A percentile compares a stretch with the other conserved stretches of the same genome.
phyloP scores from a whole-genome alignment of 2,113 vertebrate species.

The Cromileptes altivelis region DNA sequence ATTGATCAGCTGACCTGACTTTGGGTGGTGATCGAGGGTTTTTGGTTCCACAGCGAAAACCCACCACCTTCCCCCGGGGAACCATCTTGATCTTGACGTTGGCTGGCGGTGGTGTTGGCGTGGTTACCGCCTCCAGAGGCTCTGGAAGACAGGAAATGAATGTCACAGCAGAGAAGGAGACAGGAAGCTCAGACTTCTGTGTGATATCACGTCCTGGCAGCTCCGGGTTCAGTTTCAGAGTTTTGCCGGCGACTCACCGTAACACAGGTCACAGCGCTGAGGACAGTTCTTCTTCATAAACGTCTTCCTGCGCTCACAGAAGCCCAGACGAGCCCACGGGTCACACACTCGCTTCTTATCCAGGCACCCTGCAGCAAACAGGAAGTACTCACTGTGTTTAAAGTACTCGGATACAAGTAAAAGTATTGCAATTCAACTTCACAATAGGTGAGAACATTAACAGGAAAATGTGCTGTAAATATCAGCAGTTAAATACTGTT shows the following conservation, averaged over 20 bases:
- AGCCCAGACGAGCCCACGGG: slow-evolving; percentile 84
- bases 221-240: too few species aligned
- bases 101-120: slow-evolving; percentile 73
- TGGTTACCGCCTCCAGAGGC: slow-evolving; percentile 71
- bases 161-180: background rate
- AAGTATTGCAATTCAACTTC: background rate
- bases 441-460: too few species aligned
- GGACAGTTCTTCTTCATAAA: slow-evolving; percentile 88
- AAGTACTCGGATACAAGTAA: too few species aligned
- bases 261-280: slow-evolving; percentile 84
- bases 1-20: slow-evolving; percentile 81
- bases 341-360: slow-evolving; percentile 86
- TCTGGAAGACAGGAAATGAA: slow-evolving; percentile 74
- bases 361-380: slow-evolving; percentile 77
- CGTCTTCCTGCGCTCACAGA: slow-evolving; percentile 81
- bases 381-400: too few species aligned
- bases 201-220: too few species aligned
- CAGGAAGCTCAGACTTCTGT: background rate
- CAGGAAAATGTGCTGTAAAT: too few species aligned
- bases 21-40: slow-evolving; percentile 67
- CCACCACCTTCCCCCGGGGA: slow-evolving; percentile 84
- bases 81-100: slow-evolving; percentile 85
- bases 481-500: too few species aligned
- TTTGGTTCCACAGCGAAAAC: slow-evolving; percentile 87
- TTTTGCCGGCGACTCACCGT: slow-evolving; percentile 64